A percentile compares a stretch with the other conserved stretches of the same genome.
These are phyloP conservation scores for Campoletis sonorensis DNA, from an alignment of 1,140 invertebrate species.

Conservation along the genomic window DNA sequence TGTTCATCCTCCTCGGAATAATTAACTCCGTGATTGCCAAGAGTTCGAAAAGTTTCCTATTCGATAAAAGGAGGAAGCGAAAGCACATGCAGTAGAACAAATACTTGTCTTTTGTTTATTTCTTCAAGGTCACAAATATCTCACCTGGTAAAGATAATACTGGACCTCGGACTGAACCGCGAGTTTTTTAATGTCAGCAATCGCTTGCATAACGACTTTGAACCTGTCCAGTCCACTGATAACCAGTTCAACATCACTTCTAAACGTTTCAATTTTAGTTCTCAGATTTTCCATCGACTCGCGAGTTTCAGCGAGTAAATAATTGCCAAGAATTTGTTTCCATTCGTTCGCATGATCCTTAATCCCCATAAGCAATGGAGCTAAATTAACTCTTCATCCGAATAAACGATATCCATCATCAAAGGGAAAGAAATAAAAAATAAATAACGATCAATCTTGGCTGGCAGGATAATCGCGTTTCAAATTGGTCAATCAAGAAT, in stretches of 20 bases:
- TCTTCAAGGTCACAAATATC: conserved; percentile 29
- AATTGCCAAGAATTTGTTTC: conserved; percentile 82
- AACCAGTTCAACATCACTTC: conserved; percentile 81
- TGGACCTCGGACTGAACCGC: conserved; percentile 86
- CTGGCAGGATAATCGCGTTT: no score
- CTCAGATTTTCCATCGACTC: conserved; percentile 81
- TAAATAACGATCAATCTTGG: neutral
- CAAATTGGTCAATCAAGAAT: neutral
- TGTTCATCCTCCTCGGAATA: conserved; percentile 76
- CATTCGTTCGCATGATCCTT: conserved; percentile 83
- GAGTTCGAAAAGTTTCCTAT: conserved; percentile 66
- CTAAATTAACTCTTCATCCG: conserved; percentile 80
- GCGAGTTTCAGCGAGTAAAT: conserved; percentile 79
- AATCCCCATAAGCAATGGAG: conserved; percentile 80
- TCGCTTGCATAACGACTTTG: conserved; percentile 89
- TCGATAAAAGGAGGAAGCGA: neutral
- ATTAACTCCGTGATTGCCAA: conserved; percentile 67
- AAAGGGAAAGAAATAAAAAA: neutral
- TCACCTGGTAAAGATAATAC: conserved; percentile 80
- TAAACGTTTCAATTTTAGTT: conserved; percentile 78
- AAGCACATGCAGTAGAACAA: neutral
- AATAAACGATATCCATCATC: neutral
- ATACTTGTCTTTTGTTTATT: neutral
- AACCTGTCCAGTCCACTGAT: conserved; percentile 88
- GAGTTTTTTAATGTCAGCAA: conserved; percentile 84